These are phyloP conservation scores for Cyanoramphus novaezelandiae DNA, from an alignment of 2,113 vertebrate genomes.

Conservation along the genomic window DNA sequence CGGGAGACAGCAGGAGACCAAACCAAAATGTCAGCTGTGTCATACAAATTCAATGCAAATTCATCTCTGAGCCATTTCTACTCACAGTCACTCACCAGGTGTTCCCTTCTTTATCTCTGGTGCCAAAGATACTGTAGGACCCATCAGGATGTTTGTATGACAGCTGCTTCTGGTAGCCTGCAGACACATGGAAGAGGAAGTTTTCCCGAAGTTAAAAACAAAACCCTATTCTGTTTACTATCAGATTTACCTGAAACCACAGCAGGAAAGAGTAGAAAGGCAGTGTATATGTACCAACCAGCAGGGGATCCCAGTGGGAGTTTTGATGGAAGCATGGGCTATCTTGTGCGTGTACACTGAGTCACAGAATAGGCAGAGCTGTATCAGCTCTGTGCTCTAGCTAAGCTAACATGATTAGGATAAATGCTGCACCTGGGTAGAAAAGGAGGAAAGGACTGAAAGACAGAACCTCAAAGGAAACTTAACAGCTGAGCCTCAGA, in stretches of 20 bases:
- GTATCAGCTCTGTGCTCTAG: neutral
- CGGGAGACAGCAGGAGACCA: neutral
- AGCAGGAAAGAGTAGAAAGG: neutral
- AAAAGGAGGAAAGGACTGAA: neutral
- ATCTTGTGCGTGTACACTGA: neutral
- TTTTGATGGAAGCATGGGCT: neutral
- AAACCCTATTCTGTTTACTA: neutral
- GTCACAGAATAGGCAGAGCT: neutral
- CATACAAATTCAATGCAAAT: neutral
- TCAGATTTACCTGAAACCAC: neutral
- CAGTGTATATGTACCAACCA: neutral
- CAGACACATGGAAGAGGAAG: neutral
- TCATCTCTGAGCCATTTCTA: neutral
- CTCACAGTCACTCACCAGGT: slow-evolving; percentile 68
- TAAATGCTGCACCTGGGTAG: neutral
- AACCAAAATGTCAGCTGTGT: neutral
- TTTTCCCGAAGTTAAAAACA: neutral
- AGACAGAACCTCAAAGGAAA: neutral
- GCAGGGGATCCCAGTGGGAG: neutral
- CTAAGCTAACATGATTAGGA: neutral
- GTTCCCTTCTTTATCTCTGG: slow-evolving; percentile 51
- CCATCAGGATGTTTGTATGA: slow-evolving; percentile 71
- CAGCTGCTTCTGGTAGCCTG: slow-evolving; percentile 78
- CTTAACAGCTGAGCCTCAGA: neutral
- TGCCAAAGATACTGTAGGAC: slow-evolving; percentile 76